Base-by-base conservation (phyloP, 2,888 invertebrate species). In the Teleiodes luculella region DNA sequence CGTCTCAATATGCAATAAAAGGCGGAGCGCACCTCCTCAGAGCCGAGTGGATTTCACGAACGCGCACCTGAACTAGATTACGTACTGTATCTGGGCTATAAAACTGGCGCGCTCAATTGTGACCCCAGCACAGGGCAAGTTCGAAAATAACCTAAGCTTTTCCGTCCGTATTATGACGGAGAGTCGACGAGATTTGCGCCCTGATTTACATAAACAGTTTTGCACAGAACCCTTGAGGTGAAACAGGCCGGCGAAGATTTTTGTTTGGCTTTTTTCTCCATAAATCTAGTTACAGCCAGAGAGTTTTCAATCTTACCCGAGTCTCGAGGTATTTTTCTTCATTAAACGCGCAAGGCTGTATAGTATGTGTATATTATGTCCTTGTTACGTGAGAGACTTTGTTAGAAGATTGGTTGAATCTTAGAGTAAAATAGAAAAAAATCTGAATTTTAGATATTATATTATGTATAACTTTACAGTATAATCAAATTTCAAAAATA, bases 1-100 rank as follows among this genome's bases (percentile, higher is more conserved):
- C 81, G 81, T 85, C 84, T 86, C 88, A 89, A 88, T 87, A 87
- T 85, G 85, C 86, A 86, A 86, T 87, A 87, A 88, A 88, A 83
- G 74, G 71, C 78, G 64, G 70, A 82, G 82, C 75, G 82, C 81
- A 83, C 76, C 83, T 82, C 81, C 83, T 83, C 80, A 81, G 78
- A 78, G 77, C 70, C 75, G 73, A 64, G 73, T 74, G 83, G 81
- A 84, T 83, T 74, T 85, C 78, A 78, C 80, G 70, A 68, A 76
- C 77, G 79, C 80, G 76, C 87, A 86, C 88, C 88, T 87, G 88
- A 84, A 85, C 82, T 79, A 80, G 80, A 88, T 86, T 86, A 87
- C 53, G 28, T 33, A 31, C 83, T 77, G 82, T 83, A 82, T 81
- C 81, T 78, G 64, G 59, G 73, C 80, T 79, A 81, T 83, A 83